These are phyloP conservation scores for Nudaria mundana DNA, from an alignment of 2,888 invertebrate genomes.

Conservation along the genomic window DNA sequence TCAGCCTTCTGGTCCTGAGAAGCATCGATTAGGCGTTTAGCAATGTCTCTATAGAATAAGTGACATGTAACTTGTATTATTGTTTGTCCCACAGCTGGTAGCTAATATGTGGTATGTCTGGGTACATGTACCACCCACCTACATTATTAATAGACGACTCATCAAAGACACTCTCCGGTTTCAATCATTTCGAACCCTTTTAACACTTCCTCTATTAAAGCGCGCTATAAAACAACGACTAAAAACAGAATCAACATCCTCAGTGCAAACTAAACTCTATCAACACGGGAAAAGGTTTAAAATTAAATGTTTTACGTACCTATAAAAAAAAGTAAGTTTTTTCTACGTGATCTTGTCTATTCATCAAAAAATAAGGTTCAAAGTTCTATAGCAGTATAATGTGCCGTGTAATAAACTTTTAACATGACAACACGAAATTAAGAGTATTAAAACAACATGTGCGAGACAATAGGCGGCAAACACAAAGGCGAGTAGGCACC, in stretches of 20 bases:
- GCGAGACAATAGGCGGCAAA: constrained; percentile 72
- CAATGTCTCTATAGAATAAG: too few species aligned
- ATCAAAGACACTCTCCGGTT: constrained; percentile 46
- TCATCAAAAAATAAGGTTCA: constrained; percentile 29
- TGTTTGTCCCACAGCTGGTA: too few species aligned
- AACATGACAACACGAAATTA: constrained; percentile 76
- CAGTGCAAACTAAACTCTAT: constrained; percentile 11
- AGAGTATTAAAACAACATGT: constrained; percentile 70
- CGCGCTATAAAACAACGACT: constrained; percentile 32
- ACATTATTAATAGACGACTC: constrained; percentile 33
- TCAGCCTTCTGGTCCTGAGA: too few species aligned
- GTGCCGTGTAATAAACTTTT: constrained; percentile 63
- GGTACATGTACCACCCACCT: constrained; percentile 27
- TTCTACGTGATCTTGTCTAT: too few species aligned
- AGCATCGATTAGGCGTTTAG: too few species aligned
- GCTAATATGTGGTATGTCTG: too few species aligned
- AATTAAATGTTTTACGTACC: background rate
- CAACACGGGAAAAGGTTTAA: background rate
- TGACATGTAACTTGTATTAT: too few species aligned
- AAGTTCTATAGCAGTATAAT: constrained; percentile 19
- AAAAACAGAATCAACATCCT: constrained; percentile 9
- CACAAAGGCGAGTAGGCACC: constrained; percentile 61
- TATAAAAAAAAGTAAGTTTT: background rate
- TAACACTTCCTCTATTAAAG: constrained; percentile 63
- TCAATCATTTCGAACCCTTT: constrained; percentile 54